Conservation (phyloP, 2,113 vertebrate genomes). For the Oncorhynchus masou region DNA sequence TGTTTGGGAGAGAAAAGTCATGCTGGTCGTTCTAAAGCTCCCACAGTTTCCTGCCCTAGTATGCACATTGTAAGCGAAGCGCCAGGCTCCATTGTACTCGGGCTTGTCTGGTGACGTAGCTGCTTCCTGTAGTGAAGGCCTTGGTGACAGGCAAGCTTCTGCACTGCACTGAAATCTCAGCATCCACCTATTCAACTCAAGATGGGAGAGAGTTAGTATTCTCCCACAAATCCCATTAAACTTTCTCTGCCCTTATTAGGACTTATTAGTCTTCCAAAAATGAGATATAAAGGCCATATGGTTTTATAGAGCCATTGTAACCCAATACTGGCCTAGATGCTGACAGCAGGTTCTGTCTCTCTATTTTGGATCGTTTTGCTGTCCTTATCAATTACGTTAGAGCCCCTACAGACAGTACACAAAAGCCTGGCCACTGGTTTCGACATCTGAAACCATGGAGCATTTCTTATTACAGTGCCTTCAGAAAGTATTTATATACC, state of each 20-base stretch:
- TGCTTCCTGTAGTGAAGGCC: conserved; percentile 69
- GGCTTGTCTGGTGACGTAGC: conserved; percentile 48
- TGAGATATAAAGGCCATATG: conserved; percentile 46
- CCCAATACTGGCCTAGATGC: too few species aligned
- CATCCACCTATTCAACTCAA: conserved; percentile 68
- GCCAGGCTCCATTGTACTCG: conserved; percentile 59
- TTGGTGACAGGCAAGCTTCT: conserved; percentile 54
- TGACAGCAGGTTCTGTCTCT: too few species aligned
- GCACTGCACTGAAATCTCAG: conserved; percentile 53
- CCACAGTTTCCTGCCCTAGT: conserved; percentile 59
- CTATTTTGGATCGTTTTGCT: too few species aligned
- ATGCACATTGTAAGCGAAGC: conserved; percentile 53
- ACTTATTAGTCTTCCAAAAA: background rate
- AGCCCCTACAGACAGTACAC: background rate
- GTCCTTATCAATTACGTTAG: background rate
- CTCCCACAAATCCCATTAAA: too few species aligned
- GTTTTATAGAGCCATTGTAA: conserved; percentile 26
- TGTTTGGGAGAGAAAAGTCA: conserved; percentile 33
- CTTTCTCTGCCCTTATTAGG: too few species aligned
- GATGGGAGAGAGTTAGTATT: too few species aligned
- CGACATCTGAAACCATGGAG: background rate
- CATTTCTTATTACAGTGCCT: background rate
- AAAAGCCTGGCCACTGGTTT: background rate
- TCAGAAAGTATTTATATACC: too few species aligned
- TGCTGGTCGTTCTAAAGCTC: conserved; percentile 24